Evolutionary conservation across 1,140 invertebrate species (phyloP).

Genomic region (Homarus americanus): DNA sequence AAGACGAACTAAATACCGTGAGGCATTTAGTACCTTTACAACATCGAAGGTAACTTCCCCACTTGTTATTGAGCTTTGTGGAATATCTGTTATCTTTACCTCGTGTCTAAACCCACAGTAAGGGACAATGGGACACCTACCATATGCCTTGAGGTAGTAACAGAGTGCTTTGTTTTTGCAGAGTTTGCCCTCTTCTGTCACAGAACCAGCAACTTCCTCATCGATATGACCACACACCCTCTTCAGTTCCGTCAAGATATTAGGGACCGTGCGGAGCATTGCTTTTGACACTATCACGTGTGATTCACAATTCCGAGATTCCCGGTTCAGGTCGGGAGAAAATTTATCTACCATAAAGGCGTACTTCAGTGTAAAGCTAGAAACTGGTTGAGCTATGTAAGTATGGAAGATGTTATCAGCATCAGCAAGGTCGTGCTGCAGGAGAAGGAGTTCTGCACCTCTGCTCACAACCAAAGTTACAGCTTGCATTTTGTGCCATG

Average conservation of each 20-base stretch:
- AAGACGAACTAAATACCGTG: slow-evolving; percentile 42
- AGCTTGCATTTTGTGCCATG: slow-evolving; percentile 39
- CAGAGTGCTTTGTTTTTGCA: background rate
- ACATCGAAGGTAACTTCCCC: slow-evolving; percentile 51
- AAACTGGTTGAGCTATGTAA: background rate
- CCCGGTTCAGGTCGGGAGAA: slow-evolving; percentile 21
- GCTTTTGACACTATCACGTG: slow-evolving; percentile 43
- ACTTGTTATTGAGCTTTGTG: slow-evolving; percentile 2
- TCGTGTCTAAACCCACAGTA: slow-evolving; percentile 44
- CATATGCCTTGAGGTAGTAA: slow-evolving; percentile 55
- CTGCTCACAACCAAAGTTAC: slow-evolving; percentile 41
- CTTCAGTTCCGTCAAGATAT: background rate
- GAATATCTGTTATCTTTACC: slow-evolving; percentile 10
- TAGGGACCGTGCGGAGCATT: too few species aligned
- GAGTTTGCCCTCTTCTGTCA: background rate
- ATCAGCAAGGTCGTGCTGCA: slow-evolving; percentile 39
- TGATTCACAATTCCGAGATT: slow-evolving; percentile 47
- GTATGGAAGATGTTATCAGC: slow-evolving; percentile 53
- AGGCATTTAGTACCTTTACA: slow-evolving; percentile 53
- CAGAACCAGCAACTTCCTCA: background rate
- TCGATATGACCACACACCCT: background rate
- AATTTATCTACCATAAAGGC: slow-evolving; percentile 53
- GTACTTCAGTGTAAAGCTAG: slow-evolving; percentile 35
- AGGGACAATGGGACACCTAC: slow-evolving; percentile 15
- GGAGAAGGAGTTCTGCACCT: slow-evolving; percentile 8